These are phyloP conservation scores for Drosophila quadrilineata DNA, from an alignment of 1,140 invertebrate genomes.

Conservation along the genomic window DNA sequence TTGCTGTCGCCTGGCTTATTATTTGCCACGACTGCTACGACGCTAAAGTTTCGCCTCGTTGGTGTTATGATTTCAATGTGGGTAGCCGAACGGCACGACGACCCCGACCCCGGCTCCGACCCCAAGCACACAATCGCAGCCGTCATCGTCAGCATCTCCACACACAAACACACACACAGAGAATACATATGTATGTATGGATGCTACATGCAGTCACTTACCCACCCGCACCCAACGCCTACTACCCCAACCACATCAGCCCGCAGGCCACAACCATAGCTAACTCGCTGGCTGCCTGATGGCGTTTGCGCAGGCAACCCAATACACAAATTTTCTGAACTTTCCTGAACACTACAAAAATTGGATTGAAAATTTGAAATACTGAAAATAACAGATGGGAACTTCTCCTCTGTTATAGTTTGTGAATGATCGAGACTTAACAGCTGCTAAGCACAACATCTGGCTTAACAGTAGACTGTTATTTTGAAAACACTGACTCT, in stretches of 20 bases:
- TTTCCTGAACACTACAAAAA: neutral
- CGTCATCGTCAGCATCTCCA: slow-evolving; percentile 47
- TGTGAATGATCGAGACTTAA: no score
- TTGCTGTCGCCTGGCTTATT: slow-evolving; percentile 70
- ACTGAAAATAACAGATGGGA: neutral
- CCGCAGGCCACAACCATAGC: slow-evolving; percentile 60
- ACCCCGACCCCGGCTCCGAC: slow-evolving; percentile 43
- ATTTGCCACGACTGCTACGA: slow-evolving; percentile 72
- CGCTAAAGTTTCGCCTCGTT: slow-evolving; percentile 76
- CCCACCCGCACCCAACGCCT: slow-evolving; percentile 3
- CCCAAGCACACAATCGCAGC: slow-evolving; percentile 31
- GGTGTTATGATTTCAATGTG: slow-evolving; percentile 78
- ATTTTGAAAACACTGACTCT: no score
- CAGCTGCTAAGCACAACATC: no score
- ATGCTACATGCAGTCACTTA: neutral
- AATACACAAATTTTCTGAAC: slow-evolving; percentile 30
- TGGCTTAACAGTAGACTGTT: no score
- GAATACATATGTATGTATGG: slow-evolving; percentile 5
- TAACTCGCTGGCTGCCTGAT: slow-evolving; percentile 62
- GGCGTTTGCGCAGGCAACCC: slow-evolving; percentile 63
- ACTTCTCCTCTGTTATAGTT: no score
- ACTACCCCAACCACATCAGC: slow-evolving; percentile 37
- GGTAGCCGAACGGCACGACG: slow-evolving; percentile 72
- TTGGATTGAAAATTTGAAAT: neutral
- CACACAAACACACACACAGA: slow-evolving; percentile 17